phyloP scores from a whole-genome alignment of 1,140 invertebrate species.

The Luehdorfia chinensis region DNA sequence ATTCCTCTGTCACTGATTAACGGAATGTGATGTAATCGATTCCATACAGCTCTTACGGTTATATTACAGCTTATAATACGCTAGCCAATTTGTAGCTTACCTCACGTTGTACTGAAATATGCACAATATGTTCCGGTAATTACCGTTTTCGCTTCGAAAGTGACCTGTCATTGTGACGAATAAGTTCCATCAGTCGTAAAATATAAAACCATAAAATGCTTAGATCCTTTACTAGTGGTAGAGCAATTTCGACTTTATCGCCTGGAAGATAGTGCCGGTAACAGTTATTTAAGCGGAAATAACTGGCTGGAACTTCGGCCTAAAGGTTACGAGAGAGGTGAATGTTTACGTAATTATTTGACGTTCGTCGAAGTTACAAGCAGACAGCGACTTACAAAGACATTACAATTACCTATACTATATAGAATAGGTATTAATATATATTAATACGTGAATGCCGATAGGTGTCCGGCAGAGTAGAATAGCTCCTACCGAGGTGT shows the following conservation, averaged over 20 bases:
- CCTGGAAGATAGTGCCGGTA: neutral
- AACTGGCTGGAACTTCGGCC: conserved; percentile 24
- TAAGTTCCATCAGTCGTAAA: neutral
- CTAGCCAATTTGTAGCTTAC: no score
- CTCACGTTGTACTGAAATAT: no score
- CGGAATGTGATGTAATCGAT: no score
- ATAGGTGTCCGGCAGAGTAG: no score
- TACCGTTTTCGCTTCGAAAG: conserved; percentile 12
- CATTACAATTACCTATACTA: neutral
- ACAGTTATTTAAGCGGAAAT: conserved; percentile 2
- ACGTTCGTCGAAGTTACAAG: conserved; percentile 18
- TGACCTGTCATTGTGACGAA: conserved; percentile 6
- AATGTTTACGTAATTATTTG: conserved; percentile 25
- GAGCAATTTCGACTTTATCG: neutral
- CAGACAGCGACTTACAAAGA: conserved; percentile 1
- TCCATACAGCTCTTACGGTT: no score
- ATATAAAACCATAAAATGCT: conserved; percentile 8
- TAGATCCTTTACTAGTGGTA: neutral
- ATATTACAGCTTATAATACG: no score
- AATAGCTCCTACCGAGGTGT: no score
- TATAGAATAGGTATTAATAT: no score
- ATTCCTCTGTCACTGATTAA: no score
- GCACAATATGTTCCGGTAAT: conserved; percentile 3
- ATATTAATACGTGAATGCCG: no score
- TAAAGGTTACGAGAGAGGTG: conserved; percentile 58